Evolutionary conservation across 2,797 vertebrate genomes (phyloP).

Genomic region (Propithecus perrieri): DNA sequence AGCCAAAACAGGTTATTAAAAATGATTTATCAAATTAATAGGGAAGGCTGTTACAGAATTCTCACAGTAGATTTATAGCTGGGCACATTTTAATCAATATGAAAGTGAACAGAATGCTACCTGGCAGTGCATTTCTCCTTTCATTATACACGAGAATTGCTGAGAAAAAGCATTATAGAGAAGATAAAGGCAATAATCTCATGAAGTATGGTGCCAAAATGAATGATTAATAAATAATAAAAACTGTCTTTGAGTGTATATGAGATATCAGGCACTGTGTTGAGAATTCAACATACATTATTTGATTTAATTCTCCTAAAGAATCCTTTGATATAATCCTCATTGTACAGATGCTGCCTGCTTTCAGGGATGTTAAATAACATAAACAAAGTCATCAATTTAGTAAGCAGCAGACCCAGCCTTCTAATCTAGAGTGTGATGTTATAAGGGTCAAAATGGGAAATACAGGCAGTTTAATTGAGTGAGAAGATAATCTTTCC

Average conservation of each 20-base stretch:
- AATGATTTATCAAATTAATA: constrained; percentile 29
- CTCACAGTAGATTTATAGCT: background rate
- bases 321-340: background rate
- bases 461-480: background rate
- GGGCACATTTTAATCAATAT: background rate
- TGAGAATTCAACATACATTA: background rate
- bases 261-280: background rate
- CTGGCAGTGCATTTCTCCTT: background rate
- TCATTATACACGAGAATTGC: background rate
- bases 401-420: background rate
- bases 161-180: background rate
- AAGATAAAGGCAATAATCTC: background rate
- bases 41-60: background rate
- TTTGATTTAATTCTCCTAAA: background rate
- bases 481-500: background rate
- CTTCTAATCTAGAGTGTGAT: background rate
- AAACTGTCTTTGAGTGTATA: background rate
- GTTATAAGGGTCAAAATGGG: background rate
- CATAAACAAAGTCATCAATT: background rate
- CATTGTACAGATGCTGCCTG: background rate
- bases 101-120: background rate
- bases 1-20: background rate
- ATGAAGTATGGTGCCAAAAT: background rate
- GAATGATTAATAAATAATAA: background rate
- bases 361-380: background rate